These are phyloP conservation scores for Scaptomyza hsui DNA, from an alignment of 1,140 invertebrate species.

Conservation along the genomic window DNA sequence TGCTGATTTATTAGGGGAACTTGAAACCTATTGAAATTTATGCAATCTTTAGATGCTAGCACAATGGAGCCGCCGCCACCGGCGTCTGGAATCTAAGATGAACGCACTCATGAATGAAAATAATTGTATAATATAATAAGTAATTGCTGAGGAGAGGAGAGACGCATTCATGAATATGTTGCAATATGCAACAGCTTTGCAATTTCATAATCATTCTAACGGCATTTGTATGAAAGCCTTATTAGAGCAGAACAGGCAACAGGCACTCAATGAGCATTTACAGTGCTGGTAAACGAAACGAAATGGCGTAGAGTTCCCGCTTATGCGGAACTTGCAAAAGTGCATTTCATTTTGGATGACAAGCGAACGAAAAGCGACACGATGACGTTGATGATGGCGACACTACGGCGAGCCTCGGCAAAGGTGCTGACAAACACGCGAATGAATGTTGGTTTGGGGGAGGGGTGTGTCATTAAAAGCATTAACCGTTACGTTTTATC, in stretches of 20 bases:
- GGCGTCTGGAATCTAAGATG: not conserved
- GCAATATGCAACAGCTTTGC: conserved; percentile 48
- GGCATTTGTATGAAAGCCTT: conserved; percentile 46
- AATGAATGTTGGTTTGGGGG: not conserved
- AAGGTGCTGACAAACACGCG: conserved; percentile 11
- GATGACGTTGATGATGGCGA: conserved; percentile 4
- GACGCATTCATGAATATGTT: conserved; percentile 43
- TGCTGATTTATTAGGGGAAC: conserved; percentile 10
- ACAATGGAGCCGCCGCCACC: not conserved
- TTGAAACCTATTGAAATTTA: conserved; percentile 54
- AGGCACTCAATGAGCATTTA: not conserved
- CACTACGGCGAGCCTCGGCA: conserved; percentile 2
- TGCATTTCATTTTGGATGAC: conserved; percentile 29
- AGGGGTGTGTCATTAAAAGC: conserved; percentile 57
- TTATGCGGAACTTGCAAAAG: conserved; percentile 17
- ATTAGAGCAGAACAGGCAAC: conserved; percentile 71
- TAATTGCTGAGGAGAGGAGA: conserved; percentile 39
- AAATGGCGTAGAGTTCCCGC: not conserved
- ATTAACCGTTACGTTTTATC: conserved; percentile 63
- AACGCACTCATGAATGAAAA: conserved; percentile 48
- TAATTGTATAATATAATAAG: conserved; percentile 70
- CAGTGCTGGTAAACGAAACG: conserved; percentile 14
- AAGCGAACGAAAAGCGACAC: conserved; percentile 10
- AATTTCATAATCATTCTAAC: conserved; percentile 75
- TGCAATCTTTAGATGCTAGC: conserved; percentile 50